phyloP scores from a whole-genome alignment of 2,888 invertebrate species.

The Liodrosophila aerea region DNA sequence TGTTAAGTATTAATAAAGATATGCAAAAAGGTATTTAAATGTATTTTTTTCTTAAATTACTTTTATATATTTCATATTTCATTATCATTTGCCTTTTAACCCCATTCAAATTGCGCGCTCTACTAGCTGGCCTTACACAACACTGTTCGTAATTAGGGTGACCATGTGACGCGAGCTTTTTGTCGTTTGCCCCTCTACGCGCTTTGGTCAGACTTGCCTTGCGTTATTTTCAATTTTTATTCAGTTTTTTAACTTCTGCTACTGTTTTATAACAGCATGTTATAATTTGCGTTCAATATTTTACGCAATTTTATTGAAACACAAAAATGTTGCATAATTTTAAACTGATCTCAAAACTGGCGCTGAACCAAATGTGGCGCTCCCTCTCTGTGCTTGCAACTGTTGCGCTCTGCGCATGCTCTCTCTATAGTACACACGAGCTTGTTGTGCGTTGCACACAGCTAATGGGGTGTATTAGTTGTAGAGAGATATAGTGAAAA shows the following conservation, averaged over 20 bases:
- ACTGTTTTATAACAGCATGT: background rate
- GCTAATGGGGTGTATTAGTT: background rate
- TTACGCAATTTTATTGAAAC: background rate
- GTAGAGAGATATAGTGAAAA: too few relatives aligned
- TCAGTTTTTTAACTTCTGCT: background rate
- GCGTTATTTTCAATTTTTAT: constrained; percentile 25
- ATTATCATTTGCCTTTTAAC: background rate
- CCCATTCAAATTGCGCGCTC: constrained; percentile 33
- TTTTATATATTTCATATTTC: background rate
- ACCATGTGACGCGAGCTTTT: constrained; percentile 23
- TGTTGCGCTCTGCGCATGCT: constrained; percentile 54
- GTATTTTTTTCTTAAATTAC: background rate
- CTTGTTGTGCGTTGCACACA: background rate
- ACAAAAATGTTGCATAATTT: background rate
- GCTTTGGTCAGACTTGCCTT: constrained; percentile 15
- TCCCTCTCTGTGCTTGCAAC: constrained; percentile 38
- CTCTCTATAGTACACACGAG: constrained; percentile 33
- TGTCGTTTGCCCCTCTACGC: background rate
- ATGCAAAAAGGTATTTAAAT: background rate
- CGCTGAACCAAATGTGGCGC: constrained; percentile 21
- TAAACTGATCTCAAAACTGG: constrained; percentile 31
- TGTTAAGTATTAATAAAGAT: background rate
- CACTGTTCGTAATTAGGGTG: constrained; percentile 26
- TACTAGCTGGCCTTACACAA: background rate
- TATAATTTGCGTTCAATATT: background rate